A percentile compares a stretch with the other conserved stretches of the same genome.
Evolutionary conservation across 1,140 invertebrate species (phyloP).

Genomic region (Sminthurinus signatus): DNA sequence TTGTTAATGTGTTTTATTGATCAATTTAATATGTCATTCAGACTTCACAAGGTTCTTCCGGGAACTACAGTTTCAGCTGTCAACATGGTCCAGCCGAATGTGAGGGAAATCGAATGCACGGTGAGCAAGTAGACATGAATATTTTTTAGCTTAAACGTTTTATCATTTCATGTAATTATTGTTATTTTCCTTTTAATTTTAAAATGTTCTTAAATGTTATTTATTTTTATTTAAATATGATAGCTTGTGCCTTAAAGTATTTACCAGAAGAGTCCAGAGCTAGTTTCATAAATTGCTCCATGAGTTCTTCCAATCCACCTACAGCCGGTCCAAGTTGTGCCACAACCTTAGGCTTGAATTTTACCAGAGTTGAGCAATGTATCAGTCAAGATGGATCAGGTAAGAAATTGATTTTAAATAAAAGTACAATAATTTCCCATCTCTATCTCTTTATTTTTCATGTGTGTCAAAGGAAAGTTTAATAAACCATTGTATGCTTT

Average conservation of each 20-base stretch:
- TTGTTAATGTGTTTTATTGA: background rate
- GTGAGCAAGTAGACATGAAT: too few relatives aligned
- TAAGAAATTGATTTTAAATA: too few relatives aligned
- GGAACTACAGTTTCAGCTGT: conserved; percentile 54
- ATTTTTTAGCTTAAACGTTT: too few relatives aligned
- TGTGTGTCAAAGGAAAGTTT: too few relatives aligned
- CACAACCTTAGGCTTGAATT: conserved; percentile 46
- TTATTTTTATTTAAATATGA: conserved; percentile 48
- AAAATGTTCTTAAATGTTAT: too few relatives aligned
- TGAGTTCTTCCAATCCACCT: conserved; percentile 53
- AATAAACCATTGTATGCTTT: too few relatives aligned
- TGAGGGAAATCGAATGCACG: too few relatives aligned
- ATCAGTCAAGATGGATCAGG: conserved; percentile 27
- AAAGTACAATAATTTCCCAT: too few relatives aligned
- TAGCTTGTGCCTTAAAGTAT: conserved; percentile 54
- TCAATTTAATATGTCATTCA: background rate
- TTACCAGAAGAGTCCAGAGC: conserved; percentile 36
- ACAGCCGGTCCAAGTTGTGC: conserved; percentile 56
- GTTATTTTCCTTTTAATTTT: too few relatives aligned
- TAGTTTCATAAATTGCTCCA: conserved; percentile 52
- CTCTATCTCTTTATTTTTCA: too few relatives aligned
- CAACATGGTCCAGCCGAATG: conserved; percentile 56
- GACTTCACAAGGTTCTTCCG: conserved; percentile 35
- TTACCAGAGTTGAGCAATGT: conserved; percentile 44
- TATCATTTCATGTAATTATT: too few relatives aligned